Conservation (phyloP, 30 jellyfish, hydroid and myxozoan genomes). For the Aurelia sp. region DNA sequence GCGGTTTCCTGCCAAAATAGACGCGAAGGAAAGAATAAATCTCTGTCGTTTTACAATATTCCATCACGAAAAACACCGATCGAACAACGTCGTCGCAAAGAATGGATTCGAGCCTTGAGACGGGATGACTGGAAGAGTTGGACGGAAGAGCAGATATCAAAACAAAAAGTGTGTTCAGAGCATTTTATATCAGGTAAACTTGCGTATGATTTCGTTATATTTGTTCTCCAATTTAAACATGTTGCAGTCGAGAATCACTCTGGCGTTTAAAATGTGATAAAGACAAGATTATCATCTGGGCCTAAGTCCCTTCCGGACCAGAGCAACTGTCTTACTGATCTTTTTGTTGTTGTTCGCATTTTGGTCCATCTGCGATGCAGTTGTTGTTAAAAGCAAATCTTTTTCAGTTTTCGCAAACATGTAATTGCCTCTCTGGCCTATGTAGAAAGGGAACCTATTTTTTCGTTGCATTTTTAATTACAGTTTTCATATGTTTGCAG, state of each 20-base stretch:
- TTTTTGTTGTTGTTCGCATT: no score
- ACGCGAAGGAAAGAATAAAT: background rate
- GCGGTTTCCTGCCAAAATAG: conserved; percentile 38
- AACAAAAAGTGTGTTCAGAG: conserved; percentile 33
- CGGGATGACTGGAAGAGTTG: conserved; percentile 53
- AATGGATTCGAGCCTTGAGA: conserved; percentile 59
- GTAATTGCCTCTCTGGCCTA: no score
- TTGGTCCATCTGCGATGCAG: no score
- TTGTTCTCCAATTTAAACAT: background rate
- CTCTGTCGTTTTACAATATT: conserved; percentile 30
- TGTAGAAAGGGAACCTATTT: no score
- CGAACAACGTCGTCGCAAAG: conserved; percentile 45
- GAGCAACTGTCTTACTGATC: no score
- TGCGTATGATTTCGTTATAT: background rate
- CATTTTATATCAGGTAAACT: conserved; percentile 55
- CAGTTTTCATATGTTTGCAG: background rate
- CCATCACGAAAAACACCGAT: conserved; percentile 59
- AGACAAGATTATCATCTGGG: no score
- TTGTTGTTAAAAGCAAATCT: no score
- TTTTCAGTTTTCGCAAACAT: no score
- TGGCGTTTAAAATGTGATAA: background rate
- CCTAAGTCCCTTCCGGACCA: no score
- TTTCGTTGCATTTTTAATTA: no score
- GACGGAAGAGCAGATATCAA: conserved; percentile 51
- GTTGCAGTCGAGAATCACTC: background rate